A percentile compares a stretch with the other conserved stretches of the same genome.
Conservation (phyloP, 2,113 vertebrate genomes). For the Plectropomus leopardus region DNA sequence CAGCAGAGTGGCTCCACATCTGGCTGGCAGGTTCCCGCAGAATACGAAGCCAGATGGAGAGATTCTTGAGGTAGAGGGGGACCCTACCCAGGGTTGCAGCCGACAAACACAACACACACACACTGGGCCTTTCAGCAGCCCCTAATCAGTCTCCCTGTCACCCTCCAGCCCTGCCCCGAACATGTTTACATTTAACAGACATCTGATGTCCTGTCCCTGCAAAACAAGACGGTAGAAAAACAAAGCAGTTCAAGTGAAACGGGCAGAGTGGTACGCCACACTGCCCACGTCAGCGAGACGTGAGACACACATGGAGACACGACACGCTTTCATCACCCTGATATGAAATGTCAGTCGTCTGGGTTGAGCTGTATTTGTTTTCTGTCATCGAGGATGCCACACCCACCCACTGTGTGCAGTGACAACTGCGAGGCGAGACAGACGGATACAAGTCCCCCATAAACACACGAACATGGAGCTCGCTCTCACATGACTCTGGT, state of each 20-base stretch:
- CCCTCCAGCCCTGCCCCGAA: conserved; percentile 43
- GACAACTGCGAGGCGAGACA: conserved; percentile 61
- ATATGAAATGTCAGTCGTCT: conserved; percentile 63
- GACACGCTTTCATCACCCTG: conserved; percentile 43
- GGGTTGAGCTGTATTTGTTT: conserved; percentile 68
- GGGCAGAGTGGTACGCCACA: conserved; percentile 24
- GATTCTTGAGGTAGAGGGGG: conserved; percentile 43
- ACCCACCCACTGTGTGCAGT: conserved; percentile 60
- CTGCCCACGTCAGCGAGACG: conserved; percentile 38
- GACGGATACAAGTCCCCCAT: conserved; percentile 42
- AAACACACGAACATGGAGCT: conserved; percentile 60
- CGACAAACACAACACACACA: conserved; percentile 44
- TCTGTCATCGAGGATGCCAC: conserved; percentile 54
- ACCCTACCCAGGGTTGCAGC: conserved; percentile 43
- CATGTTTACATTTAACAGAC: conserved; percentile 68
- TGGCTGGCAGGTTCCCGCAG: conserved; percentile 70
- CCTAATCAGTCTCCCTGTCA: conserved; percentile 66
- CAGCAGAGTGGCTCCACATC: conserved; percentile 73
- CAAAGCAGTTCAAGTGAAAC: conserved; percentile 34
- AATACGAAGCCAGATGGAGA: conserved; percentile 49
- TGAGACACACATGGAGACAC: conserved; percentile 16
- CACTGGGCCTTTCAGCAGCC: conserved; percentile 55
- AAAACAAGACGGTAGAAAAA: conserved; percentile 48
- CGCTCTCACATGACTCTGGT: conserved; percentile 62
- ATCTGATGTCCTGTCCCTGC: conserved; percentile 38